Base-by-base conservation (phyloP, 2,797 vertebrate species). In the Lepus townsendii region DNA sequence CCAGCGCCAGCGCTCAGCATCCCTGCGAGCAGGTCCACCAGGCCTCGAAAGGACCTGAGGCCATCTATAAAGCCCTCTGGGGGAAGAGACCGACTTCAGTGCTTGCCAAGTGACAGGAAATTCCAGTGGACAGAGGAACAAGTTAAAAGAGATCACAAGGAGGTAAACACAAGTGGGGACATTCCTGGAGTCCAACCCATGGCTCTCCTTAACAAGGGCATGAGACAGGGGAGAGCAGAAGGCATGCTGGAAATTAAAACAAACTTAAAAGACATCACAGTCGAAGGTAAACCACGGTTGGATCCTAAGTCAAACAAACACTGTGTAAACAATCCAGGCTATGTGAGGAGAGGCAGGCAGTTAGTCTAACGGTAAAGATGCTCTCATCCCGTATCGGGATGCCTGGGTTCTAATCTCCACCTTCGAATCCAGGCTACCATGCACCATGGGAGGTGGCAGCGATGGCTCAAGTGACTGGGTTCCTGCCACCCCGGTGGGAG, bases 181-280 rank as follows among this genome's bases (percentile, higher is more conserved):
- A 9, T 19, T 4, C 16, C 47, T 35, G 9, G 3, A 71, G 65
- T n/a, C 76, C 32, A 27, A 42, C 7, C 0, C 35, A 68, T 3
- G 38, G 57, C 42, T 82, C 72, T 57, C 12, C 26, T 3, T 35
- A 32, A 62, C 11, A 16, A 35, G 26, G 35, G n/a, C n/a, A 14
- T 1, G 4, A 66, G 17, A 16, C 19, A 26, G n/a, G n/a, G 13
- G 24, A 19, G 0, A 5, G 16, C n/a, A 27, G 11, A 22, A 26
- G 26, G 54, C 3, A 32, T 35, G 57, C 32, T 16, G 3, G 1
- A 16, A 32, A 52, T 8, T 27, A 47, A 77, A 54, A 83, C 16
- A 17, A 65, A 26, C 1, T 9, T 10, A 68, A n/a, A 71, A n/a
- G 52, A 7, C 24, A 20, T 22, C 19, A 30, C 19, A n/a, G 30